Percentiles rank a stretch among this genome's conserved stretches.
Conservation (phyloP, 2,888 invertebrate species). For the Dastarcus helophoroides region DNA sequence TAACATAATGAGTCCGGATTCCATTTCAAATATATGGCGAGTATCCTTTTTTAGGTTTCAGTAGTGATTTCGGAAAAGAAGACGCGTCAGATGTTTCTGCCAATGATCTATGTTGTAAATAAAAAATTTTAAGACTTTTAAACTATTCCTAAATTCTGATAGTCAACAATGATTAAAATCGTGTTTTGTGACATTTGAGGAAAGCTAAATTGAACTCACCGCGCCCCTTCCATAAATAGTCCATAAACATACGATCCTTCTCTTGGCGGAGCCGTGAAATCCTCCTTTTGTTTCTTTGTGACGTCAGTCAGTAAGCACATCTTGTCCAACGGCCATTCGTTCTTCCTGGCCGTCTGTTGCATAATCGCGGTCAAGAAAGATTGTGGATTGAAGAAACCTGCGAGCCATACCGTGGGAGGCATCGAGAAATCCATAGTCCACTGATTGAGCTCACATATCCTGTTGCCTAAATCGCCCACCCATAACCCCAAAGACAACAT, state of each 20-base stretch:
- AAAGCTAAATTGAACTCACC: conserved; percentile 21
- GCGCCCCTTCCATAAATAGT: conserved; percentile 84
- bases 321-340: conserved; percentile 92
- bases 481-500: conserved; percentile 60
- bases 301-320: conserved; percentile 94
- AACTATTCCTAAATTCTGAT: no score
- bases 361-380: conserved; percentile 94
- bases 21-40: no score
- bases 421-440: conserved; percentile 85
- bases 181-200: no score
- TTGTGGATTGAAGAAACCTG: conserved; percentile 94
- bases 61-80: no score
- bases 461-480: conserved; percentile 69
- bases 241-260: conserved; percentile 88
- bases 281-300: conserved; percentile 76
- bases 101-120: no score
- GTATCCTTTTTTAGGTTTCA: no score
- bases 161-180: no score
- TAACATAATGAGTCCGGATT: no score
- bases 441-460: conserved; percentile 70
- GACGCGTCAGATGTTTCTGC: no score
- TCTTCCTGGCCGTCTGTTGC: conserved; percentile 92
- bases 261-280: conserved; percentile 74
- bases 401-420: conserved; percentile 84
- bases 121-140: no score